phyloP scores from a whole-genome alignment of 2,113 vertebrate species.

The Saccopteryx leptura region DNA sequence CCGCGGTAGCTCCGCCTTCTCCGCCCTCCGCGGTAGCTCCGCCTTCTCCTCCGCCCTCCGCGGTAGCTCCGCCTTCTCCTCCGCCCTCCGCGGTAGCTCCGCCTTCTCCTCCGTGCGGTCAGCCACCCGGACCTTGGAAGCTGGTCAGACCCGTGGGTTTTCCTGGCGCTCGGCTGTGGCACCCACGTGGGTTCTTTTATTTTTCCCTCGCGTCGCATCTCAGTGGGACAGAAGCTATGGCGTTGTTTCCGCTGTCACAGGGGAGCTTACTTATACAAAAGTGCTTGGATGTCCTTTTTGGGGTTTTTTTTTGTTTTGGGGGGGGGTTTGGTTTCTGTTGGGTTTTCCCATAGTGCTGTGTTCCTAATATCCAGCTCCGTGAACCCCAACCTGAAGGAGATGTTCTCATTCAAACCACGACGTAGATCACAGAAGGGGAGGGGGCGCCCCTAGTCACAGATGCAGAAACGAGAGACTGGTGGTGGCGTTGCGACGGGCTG shows the following conservation, averaged over 20 bases:
- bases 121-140: conserved; percentile 46
- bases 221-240: conserved; percentile 60
- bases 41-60: no score
- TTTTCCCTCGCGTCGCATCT: conserved; percentile 7
- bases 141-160: conserved; percentile 68
- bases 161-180: conserved; percentile 17
- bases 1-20: no score
- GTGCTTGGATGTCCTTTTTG: neutral
- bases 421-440: neutral
- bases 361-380: conserved; percentile 47
- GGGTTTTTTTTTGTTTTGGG: neutral
- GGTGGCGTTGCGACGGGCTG: neutral
- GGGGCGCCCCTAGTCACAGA: neutral
- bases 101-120: neutral
- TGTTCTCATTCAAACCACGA: conserved; percentile 72
- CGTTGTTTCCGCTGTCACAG: conserved; percentile 65
- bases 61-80: no score
- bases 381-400: conserved; percentile 68
- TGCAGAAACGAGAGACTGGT: no score
- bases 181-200: conserved; percentile 63
- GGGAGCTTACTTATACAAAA: conserved; percentile 82
- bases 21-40: no score
- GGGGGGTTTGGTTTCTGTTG: neutral
- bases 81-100: no score
- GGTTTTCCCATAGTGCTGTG: conserved; percentile 5